Evolutionary conservation across 2,797 vertebrate species (phyloP), one percentile per base, ranked within the genome.

Genomic region (Lophotriccus pileatus): DNA sequence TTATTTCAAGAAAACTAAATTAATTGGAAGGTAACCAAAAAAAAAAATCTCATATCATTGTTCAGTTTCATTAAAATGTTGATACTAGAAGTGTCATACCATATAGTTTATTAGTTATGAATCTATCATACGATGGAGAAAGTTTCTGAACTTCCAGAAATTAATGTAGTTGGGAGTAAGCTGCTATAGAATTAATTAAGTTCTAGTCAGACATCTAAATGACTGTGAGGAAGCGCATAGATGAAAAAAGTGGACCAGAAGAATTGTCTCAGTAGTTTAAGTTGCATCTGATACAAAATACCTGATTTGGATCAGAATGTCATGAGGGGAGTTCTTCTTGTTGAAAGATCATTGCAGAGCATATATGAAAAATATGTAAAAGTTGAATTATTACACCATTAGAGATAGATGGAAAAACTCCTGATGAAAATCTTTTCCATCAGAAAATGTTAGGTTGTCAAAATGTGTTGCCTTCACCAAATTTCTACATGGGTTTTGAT

Each of bases 11-110:
- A 80, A 84, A 88, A 43, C 3, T 30, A 77, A 93, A 86, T 82
- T 19, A 95, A 76, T 67, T 94, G 80, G 93, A 95, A 87, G 7
- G 24, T 67, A 87, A 14, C n/a, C n/a, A n/a, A n/a, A n/a, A 76
- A 87, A 91, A 93, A 91, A 59, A 63, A 16, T 44, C 32, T 46
- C 34, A 17, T 50, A 25, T 52, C 7, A 41, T 68, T 83, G 7
- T 11, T 80, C 58, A 80, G 27, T 93, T 90, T 84, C 49, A 77
- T 94, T 95, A 92, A 64, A 36, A n/a, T 70, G 24, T 49, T 87
- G 32, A 59, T 82, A 58, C 34, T 69, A 59, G 59, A 86, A 34
- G 6, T 93, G 59, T 79, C 83, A 82, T 79, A 56, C 6, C 32
- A 17, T 64, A 55, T 63, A 84, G 79, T 55, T 62, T 87, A 84